Percentiles rank a stretch among this genome's conserved stretches.
phyloP scores from a whole-genome alignment of 2,113 vertebrate species.

The human region DNA sequence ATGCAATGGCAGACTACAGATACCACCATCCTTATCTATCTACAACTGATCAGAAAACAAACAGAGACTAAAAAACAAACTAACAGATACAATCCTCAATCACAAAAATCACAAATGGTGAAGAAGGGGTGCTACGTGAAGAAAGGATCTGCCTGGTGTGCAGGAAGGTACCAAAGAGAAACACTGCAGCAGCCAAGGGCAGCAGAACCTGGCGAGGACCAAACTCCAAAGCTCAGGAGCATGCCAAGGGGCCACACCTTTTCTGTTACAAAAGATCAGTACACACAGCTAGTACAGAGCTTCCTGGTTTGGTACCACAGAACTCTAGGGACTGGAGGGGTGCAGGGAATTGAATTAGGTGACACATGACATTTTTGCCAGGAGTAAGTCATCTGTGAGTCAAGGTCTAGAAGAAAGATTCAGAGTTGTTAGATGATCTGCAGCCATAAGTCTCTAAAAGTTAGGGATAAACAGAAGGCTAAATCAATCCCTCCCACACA shows the following conservation, averaged over 20 bases:
- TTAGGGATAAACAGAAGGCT: not conserved
- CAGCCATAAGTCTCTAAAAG: not conserved
- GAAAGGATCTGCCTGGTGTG: not conserved
- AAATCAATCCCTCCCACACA: not conserved
- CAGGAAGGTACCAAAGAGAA: not conserved
- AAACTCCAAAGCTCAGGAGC: not conserved
- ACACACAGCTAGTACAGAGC: not conserved
- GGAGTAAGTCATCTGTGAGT: not conserved
- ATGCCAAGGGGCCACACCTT: not conserved
- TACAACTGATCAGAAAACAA: not conserved
- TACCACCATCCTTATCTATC: not conserved
- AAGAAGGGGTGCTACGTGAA: not conserved
- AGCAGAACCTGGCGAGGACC: not conserved
- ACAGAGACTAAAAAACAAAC: not conserved
- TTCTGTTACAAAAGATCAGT: not conserved
- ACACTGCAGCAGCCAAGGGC: not conserved
- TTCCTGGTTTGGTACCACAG: not conserved
- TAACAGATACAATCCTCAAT: not conserved
- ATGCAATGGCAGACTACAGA: not conserved
- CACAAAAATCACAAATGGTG: not conserved
- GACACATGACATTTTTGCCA: not conserved
- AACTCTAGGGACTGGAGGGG: not conserved
- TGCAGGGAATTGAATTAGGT: not conserved
- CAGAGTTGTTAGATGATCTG: not conserved
- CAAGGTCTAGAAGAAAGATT: not conserved